A percentile compares a stretch with the other conserved stretches of the same genome.
Evolutionary conservation across 35 echinoderm and acorn worm genomes (phyloP).

Genomic region (Diadema setosum): DNA sequence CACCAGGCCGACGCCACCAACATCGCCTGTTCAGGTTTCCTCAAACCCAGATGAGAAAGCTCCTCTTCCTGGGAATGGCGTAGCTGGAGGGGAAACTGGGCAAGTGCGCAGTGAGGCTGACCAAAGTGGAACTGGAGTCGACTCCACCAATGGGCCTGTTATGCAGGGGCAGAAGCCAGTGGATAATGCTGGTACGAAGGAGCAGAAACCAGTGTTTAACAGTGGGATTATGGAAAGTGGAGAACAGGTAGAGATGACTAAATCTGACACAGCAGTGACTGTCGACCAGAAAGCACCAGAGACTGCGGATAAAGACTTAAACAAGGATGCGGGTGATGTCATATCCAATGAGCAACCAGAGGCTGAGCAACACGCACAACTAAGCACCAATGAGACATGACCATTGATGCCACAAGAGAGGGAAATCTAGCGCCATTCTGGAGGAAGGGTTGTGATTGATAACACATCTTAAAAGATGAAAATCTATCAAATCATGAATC

Average conservation of each 20-base stretch:
- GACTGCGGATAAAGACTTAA: too few species aligned
- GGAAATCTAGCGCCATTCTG: too few species aligned
- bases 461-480: too few species aligned
- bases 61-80: neutral
- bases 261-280: too few species aligned
- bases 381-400: neutral
- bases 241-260: neutral
- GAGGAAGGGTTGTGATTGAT: too few species aligned
- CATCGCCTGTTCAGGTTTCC: neutral
- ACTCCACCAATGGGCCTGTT: neutral
- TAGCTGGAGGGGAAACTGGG: neutral
- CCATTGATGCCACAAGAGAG: neutral
- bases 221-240: neutral
- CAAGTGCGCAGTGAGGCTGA: neutral
- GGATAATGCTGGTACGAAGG: neutral
- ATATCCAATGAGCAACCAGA: neutral
- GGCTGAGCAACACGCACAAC: neutral
- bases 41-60: neutral
- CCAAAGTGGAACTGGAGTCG: neutral
- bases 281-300: too few species aligned
- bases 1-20: neutral
- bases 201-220: neutral
- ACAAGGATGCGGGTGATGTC: too few species aligned
- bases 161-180: too few species aligned
- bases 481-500: too few species aligned